Conservation (phyloP, 2,113 vertebrate genomes). For the Salvelinus sp. region DNA sequence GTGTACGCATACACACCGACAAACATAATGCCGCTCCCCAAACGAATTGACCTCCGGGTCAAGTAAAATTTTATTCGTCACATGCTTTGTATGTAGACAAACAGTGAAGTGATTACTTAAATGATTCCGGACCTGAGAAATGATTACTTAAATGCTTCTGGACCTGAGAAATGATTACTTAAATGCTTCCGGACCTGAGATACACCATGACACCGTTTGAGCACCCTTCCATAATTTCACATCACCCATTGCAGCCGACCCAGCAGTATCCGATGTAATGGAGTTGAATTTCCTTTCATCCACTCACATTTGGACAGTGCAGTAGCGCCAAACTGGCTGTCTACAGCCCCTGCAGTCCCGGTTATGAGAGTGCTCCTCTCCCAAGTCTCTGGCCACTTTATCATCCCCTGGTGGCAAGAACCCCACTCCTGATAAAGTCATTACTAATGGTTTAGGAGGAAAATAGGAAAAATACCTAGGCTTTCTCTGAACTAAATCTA, state of each 20-base stretch:
- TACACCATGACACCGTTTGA: constrained; percentile 36
- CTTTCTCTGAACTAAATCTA: not conserved
- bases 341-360: constrained; percentile 18
- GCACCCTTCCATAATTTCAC: constrained; percentile 37
- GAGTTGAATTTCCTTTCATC: constrained; percentile 51
- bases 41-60: too few relatives aligned
- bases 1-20: too few relatives aligned
- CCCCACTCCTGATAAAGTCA: constrained; percentile 32
- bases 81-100: too few relatives aligned
- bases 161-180: too few relatives aligned
- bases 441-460: constrained; percentile 35
- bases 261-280: constrained; percentile 42
- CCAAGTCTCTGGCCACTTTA: constrained; percentile 24
- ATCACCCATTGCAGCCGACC: constrained; percentile 33
- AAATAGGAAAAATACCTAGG: constrained; percentile 23
- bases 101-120: too few relatives aligned
- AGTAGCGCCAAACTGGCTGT: constrained; percentile 35
- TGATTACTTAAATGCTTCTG: too few relatives aligned
- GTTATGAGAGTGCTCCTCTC: constrained; percentile 26
- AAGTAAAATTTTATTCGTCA: too few relatives aligned
- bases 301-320: constrained; percentile 14
- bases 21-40: too few relatives aligned
- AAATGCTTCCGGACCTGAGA: constrained; percentile 10
- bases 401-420: constrained; percentile 21
- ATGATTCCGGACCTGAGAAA: too few relatives aligned